Percentiles rank a stretch among this genome's conserved stretches.
Evolutionary conservation across 1,140 invertebrate species (phyloP).

Genomic region (Drosophila watanabei): DNA sequence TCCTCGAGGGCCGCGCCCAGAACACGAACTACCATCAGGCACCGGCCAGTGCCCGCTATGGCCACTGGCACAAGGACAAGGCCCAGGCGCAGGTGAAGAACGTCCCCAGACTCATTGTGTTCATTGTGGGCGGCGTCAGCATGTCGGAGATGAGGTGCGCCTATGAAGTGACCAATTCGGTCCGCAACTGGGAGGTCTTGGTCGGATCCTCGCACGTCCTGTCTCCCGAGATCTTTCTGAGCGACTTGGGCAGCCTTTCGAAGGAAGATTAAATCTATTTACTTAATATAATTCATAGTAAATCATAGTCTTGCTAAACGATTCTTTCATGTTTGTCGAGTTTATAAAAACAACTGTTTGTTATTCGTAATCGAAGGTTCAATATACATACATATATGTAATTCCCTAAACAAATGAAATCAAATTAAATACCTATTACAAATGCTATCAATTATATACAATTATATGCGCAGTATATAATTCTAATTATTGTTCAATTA

Average conservation of each 20-base stretch:
- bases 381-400: conserved; percentile 20
- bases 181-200: conserved; percentile 99
- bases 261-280: conserved; percentile 78
- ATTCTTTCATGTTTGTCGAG: conserved; percentile 27
- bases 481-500: conserved; percentile 17
- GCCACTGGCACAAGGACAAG: conserved; percentile 99
- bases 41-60: conserved; percentile 98
- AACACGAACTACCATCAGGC: conserved; percentile 93
- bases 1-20: conserved; percentile 95
- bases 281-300: conserved; percentile 12
- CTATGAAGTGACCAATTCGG: conserved; percentile 98
- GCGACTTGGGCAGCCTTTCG: conserved; percentile 93
- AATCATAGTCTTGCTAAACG: conserved; percentile 26
- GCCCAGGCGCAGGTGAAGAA: conserved; percentile 96
- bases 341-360: conserved; percentile 38
- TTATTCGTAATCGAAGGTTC: conserved; percentile 36
- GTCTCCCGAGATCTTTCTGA: conserved; percentile 97
- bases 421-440: conserved; percentile 9
- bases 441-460: conserved; percentile 19
- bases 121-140: conserved; percentile 97
- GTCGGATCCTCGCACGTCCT: conserved; percentile 98
- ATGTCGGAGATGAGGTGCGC: conserved; percentile 99
- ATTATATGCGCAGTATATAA: conserved; percentile 18
- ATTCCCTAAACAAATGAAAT: conserved; percentile 17
- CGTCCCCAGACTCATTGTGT: conserved; percentile 98